Evolutionary conservation across 30 jellyfish, hydroid and myxozoan species (phyloP), one percentile per base, ranked within the genome.

Genomic region (Mastigias papua): DNA sequence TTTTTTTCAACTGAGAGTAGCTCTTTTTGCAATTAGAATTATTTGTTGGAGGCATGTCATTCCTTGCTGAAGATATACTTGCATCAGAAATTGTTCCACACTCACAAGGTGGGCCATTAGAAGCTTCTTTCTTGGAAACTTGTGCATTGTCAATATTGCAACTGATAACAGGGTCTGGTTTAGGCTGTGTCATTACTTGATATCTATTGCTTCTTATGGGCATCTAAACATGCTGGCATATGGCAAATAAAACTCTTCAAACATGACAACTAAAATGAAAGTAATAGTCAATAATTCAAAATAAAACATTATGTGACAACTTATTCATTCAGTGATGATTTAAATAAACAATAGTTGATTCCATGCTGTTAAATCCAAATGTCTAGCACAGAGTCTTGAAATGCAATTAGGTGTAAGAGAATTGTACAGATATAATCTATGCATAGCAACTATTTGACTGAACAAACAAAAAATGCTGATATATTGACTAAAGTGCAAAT

Each of bases 1-100:
- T 88, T 76, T 88, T 88, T 57, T 78, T 78, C 48, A 78, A 28
- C 82, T 78, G 81, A 4, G 88, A 68, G 72, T 79, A 78, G 48
- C 84, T 88, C 46, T 78, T 85, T 33, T 85, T 85, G 65, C 77
- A 21, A 61, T n/a, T n/a, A 32, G 86, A 29, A 66, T 62, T 85
- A 25, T 8, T 63, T 27, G 2, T 1, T 19, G 54, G 23, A 10
- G 63, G 3, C 6, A 69, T 27, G 1, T 31, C 61, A 16, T 34
- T 62, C 17, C 63, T 80, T 67, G 33, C 25, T n/a, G n/a, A 58
- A 17, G 67, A 6, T 6, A 20, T 62, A 62, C 6, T 25, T 9
- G 15, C 22, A 26, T n/a, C 23, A 23, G 90, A 32, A 16, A 34
- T 67, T 61, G 78, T 22, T 30, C 90, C 90, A 80, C 90, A 80